Evolutionary conservation across 2,113 vertebrate species (phyloP).

Genomic region (Neolamprologus fasciatus): DNA sequence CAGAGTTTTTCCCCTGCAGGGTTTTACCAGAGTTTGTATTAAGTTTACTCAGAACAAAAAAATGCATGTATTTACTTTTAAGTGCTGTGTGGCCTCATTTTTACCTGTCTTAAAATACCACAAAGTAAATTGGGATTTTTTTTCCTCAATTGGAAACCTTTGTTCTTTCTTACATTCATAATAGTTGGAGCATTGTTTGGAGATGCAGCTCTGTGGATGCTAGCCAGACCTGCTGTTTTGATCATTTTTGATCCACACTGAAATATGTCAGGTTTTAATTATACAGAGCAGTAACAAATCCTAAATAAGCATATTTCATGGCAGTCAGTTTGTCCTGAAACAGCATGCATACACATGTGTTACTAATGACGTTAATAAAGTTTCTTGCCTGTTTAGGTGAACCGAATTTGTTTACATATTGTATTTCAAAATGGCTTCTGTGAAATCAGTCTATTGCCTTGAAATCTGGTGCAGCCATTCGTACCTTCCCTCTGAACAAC

Average conservation of each 20-base stretch:
- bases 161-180: background rate
- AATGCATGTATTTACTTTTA: background rate
- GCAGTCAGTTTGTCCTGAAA: background rate
- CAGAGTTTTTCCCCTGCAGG: background rate
- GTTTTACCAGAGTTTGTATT: slow-evolving; percentile 6
- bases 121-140: background rate
- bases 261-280: background rate
- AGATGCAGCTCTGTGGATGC: background rate
- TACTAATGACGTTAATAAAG: background rate
- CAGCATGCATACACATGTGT: background rate
- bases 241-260: background rate
- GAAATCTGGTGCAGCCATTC: background rate
- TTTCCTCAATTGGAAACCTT: background rate
- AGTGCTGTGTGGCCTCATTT: background rate
- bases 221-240: background rate
- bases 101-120: background rate
- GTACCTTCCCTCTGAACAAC: background rate
- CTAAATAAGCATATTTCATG: background rate
- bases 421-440: background rate
- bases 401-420: background rate
- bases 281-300: background rate
- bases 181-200: background rate
- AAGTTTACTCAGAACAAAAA: background rate
- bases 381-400: background rate
- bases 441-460: background rate